Base-by-base conservation (phyloP, 2,797 vertebrate genomes). In the Masticophis lateralis region DNA sequence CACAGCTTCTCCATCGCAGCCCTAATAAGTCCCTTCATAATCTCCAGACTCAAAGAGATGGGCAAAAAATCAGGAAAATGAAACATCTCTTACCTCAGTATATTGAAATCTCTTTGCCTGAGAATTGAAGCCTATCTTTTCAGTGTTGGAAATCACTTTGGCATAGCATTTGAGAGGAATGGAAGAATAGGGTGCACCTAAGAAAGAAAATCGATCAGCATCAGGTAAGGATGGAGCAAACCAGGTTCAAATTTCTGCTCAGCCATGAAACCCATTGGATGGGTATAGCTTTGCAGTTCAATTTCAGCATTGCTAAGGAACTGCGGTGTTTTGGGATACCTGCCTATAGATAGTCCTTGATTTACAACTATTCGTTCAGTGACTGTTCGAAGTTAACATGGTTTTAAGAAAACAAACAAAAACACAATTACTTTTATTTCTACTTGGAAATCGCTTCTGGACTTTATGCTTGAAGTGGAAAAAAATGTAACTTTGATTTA, bases 61-160 rank as follows among this genome's bases (percentile, higher is more conserved):
- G 28, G 59, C 9, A 90, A 18, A 37, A 47, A 25, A 5, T 32
- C 22, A 53, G 43, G 20, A 63, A 55, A 37, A 83, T 12, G 22
- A 83, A 83, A 83, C 1, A 12, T 87, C 90, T 87, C 74, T 97
- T 97, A 97, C 98, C 98, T 94, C 92, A 43, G 92, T 94, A 90
- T 92, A 88, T 47, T 96, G 92, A 95, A 98, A 98, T 94, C 97
- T 97, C 94, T 97, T 98, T 32, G 98, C 63, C 18, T 98, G 98
- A 66, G 96, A 98, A 51, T 95, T 97, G 96, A 98, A 98, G 4
- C 97, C 98, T 27, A 96, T 98, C 83, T 94, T 97, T 69, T 95
- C 97, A 22, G 95, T 87, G 66, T 97, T 96, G 94, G 92, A 92
- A 91, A 94, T 94, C 92, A 92, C 12, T 83, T 96, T 89, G 18